Base-by-base conservation (phyloP, 2,888 invertebrate species). In the Polymixis lichenea region DNA sequence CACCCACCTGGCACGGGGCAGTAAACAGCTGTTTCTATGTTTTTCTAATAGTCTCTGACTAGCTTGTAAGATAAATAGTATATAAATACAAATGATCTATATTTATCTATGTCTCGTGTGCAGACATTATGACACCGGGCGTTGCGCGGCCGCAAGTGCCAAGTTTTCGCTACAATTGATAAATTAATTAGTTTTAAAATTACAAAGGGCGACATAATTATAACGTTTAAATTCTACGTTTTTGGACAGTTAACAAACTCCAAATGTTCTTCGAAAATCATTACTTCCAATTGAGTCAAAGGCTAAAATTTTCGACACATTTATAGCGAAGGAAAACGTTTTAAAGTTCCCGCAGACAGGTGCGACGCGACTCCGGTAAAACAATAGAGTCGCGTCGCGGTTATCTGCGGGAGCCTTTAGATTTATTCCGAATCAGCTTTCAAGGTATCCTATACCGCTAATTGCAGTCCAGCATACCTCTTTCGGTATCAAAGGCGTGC, bases 11-110 rank as follows among this genome's bases (percentile, higher is more conserved):
- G 43, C 83, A 85, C 58, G 46, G 55, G 5, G n/a, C 61, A 53
- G 46, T 67, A 76, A 82, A 76, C 82, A 82, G 77, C 77, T 85
- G 86, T 86, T 82, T 53, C 51, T 58, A 62, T 62, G 65, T 70
- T 85, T 74, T 81, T 56, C 53, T 70, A 82, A 84, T 67, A 75
- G 82, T 74, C 67, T 53, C 56, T 25, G 56, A 69, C 64, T 55
- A 49, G 55, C 51, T 69, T 60, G 43, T 22, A 61, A 61, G 65
- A 81, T 85, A 82, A 75, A 82, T 82, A 81, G 75, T 76, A 67
- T 51, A 51, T 80, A 79, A 64, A 74, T 82, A 85, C 83, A 86
- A 71, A 86, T 65, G 58, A 68, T 77, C 86, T 86, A 82, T 86
- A 86, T 82, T 82, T 86, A 82, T 53, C 77, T 53, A 32, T 28